Evolutionary conservation across 2,113 vertebrate genomes (phyloP).

Genomic region (Microcebus griseorufus): DNA sequence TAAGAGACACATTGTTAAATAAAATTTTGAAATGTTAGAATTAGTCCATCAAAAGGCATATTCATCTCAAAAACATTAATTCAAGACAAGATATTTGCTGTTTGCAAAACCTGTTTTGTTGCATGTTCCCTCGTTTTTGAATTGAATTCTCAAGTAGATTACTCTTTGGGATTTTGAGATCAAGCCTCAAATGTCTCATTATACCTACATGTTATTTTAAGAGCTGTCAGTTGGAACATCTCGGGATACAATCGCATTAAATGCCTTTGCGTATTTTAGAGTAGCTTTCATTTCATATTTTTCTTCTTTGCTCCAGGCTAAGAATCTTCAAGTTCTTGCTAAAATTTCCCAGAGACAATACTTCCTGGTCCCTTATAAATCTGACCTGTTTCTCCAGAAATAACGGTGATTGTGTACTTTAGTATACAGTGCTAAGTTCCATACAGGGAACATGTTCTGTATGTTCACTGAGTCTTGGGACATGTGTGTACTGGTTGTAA

Average conservation of each 20-base stretch:
- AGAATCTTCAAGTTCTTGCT: neutral
- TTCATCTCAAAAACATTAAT: neutral
- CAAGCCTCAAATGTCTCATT: neutral
- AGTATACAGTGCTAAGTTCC: fast-evolving
- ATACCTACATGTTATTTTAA: neutral
- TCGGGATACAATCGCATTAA: no score
- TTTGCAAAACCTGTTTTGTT: neutral
- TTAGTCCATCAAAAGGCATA: neutral
- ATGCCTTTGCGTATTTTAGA: neutral
- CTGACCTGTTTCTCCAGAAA: neutral
- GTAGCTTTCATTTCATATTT: neutral
- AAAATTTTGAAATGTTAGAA: neutral
- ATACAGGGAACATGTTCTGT: no score
- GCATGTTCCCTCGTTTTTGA: neutral
- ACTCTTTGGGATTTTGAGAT: neutral
- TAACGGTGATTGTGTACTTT: neutral
- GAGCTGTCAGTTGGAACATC: no score
- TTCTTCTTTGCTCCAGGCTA: neutral
- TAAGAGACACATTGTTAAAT: neutral
- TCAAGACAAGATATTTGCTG: neutral
- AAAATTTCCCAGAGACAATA: neutral
- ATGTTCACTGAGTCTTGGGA: neutral
- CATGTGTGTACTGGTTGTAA: fast-evolving
- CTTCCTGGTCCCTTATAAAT: neutral
- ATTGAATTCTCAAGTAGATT: neutral